Evolutionary conservation across 1,140 invertebrate species (phyloP).

Genomic region (Aphaenogaster floridana): DNA sequence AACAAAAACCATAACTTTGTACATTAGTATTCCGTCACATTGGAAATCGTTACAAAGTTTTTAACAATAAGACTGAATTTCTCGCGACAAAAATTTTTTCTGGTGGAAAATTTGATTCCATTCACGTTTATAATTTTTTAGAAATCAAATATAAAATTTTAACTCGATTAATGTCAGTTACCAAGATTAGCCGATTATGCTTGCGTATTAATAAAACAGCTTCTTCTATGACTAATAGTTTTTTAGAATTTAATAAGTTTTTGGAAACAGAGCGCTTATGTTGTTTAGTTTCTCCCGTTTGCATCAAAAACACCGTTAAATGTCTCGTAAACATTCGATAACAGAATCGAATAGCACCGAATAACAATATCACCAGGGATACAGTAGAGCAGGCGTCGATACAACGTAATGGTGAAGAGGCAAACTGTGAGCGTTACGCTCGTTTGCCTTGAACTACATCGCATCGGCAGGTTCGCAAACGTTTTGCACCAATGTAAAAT

Average conservation of each 20-base stretch:
- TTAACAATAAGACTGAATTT: constrained; percentile 49
- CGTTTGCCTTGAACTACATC: constrained; percentile 33
- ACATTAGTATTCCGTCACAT: neutral
- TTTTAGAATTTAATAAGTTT: constrained; percentile 29
- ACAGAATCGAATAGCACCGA: constrained; percentile 44
- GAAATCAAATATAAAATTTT: neutral
- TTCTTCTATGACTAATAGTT: neutral
- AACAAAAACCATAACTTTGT: constrained; percentile 71
- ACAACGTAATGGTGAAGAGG: constrained; percentile 49
- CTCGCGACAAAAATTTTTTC: neutral
- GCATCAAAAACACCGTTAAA: constrained; percentile 50
- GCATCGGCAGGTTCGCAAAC: constrained; percentile 39
- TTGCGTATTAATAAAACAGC: neutral
- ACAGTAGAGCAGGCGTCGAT: constrained; percentile 11
- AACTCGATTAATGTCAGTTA: neutral
- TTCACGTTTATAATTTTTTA: neutral
- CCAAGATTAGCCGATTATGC: neutral
- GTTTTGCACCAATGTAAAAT: constrained; percentile 71
- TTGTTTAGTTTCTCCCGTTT: neutral
- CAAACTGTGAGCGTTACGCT: constrained; percentile 44
- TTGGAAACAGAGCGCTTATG: neutral
- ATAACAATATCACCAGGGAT: constrained; percentile 41
- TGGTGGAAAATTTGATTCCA: neutral
- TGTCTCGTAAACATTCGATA: constrained; percentile 57
- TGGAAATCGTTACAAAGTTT: constrained; percentile 52